Evolutionary conservation across 2,113 vertebrate genomes (phyloP).

Genomic region (Equus quagga): DNA sequence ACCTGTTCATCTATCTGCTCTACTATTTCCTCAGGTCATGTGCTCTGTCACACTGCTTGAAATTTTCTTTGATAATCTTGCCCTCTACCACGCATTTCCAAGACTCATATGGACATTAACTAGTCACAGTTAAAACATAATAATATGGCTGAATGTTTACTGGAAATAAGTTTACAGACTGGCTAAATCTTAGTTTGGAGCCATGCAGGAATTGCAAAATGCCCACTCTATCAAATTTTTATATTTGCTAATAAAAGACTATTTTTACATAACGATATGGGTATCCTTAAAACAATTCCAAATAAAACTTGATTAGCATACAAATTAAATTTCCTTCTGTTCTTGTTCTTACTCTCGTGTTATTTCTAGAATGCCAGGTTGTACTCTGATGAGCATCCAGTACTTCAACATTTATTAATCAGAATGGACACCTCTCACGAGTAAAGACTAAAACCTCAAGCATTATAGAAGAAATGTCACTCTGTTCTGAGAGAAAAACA

Average conservation of each 20-base stretch:
- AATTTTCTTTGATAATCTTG: slow-evolving; percentile 8
- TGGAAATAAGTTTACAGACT: not conserved
- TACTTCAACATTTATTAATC: not conserved
- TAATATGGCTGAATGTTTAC: not conserved
- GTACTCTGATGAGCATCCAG: not conserved
- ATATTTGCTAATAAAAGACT: slow-evolving; percentile 23
- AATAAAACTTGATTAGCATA: slow-evolving; percentile 58
- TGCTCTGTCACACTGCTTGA: not conserved
- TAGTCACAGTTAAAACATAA: not conserved
- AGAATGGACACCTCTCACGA: not conserved
- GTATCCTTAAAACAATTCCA: slow-evolving; percentile 35
- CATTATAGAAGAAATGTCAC: not conserved
- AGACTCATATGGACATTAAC: not conserved
- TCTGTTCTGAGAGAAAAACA: slow-evolving; percentile 25
- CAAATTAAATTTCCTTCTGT: slow-evolving; percentile 56
- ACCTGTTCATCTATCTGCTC: not conserved
- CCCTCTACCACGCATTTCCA: not conserved
- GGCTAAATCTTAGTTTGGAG: not conserved
- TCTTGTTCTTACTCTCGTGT: not conserved
- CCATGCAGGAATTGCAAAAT: not conserved
- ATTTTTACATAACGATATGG: slow-evolving; percentile 40
- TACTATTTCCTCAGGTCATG: not conserved
- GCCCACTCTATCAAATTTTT: not conserved
- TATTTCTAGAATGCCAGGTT: slow-evolving; percentile 39
- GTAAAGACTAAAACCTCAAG: not conserved